Evolutionary conservation across 2,888 invertebrate species (phyloP), one percentile per base, ranked within the genome.

Genomic region (Scrobipalpa costella): DNA sequence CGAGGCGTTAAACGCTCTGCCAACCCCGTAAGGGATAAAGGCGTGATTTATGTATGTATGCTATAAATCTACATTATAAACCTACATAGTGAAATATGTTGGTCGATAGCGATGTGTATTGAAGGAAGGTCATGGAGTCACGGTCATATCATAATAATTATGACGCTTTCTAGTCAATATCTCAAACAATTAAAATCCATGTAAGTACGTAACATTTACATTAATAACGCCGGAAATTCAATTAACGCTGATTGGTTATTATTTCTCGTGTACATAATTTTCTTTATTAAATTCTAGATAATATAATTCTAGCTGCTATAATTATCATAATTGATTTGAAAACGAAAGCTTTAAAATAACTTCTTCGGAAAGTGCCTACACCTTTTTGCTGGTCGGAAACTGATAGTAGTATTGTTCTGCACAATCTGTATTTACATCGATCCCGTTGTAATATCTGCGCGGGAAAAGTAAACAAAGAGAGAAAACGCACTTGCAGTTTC

Each of bases 211-310:
- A n/a, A n/a, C 5, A n/a, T 15, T 15, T 15, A 6, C n/a, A n/a
- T n/a, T n/a, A 44, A 44, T 44, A 44, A 44, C n/a, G n/a, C 44
- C 15, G 44, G 44, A 44, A 44, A 15, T 44, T 15, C 44, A 44
- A 44, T 44, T 9, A 15, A 5, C 6, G 7, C 15, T 44, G 15
- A 44, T 44, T 44, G 5, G 44, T 44, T 15, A n/a, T 44, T 44
- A 36, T 9, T 44, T 44, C 40, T 40, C 11, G 1, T 44, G n/a
- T n/a, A 44, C n/a, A 44, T n/a, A 44, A 15, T 44, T 27, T 27
- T 27, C 27, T 27, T 27, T 27, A 3, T 27, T 3, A 27, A 3
- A 27, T 27, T 27, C 27, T 27, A 5, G 27, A 27, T n/a, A n/a
- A n/a, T n/a, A n/a, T n/a, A n/a, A 27, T 27, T n/a, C n/a, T 27